Evolutionary conservation across 2,888 invertebrate genomes (phyloP).

Genomic region (Aleiodes testaceus): DNA sequence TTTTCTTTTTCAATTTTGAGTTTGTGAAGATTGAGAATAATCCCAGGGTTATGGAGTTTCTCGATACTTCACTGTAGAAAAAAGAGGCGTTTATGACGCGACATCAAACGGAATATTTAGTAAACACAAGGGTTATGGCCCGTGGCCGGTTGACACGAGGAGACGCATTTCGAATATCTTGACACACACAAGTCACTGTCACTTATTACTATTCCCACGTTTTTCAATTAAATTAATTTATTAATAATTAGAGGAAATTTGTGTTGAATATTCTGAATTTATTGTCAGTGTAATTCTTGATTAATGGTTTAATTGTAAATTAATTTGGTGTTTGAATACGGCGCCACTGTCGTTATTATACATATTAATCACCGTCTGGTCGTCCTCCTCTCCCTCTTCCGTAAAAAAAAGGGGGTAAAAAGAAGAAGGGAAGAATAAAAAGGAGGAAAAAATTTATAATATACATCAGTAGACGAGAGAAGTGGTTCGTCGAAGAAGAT

Average conservation of each 20-base stretch:
- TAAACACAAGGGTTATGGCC: no score
- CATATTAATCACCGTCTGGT: not conserved
- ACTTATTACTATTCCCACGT: no score
- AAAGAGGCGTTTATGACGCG: no score
- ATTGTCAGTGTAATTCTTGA: not conserved
- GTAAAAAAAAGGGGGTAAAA: not conserved
- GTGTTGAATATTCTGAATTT: not conserved
- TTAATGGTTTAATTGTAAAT: not conserved
- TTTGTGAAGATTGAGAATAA: no score
- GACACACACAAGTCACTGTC: no score
- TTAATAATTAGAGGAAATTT: not conserved
- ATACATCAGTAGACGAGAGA: not conserved
- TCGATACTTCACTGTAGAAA: no score
- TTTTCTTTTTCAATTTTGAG: no score
- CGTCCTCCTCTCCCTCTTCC: not conserved
- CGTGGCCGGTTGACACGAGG: no score
- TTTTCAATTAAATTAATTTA: no score
- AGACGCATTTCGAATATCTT: no score
- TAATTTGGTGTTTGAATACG: constrained; percentile 15
- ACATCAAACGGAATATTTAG: no score
- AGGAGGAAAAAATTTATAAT: not conserved
- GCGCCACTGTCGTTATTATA: constrained; percentile 15
- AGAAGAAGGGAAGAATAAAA: not conserved
- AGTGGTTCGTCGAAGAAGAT: not conserved
- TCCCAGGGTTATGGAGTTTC: no score